phyloP scores from a whole-genome alignment of 1,140 invertebrate species.

The Drosophila navojoa region DNA sequence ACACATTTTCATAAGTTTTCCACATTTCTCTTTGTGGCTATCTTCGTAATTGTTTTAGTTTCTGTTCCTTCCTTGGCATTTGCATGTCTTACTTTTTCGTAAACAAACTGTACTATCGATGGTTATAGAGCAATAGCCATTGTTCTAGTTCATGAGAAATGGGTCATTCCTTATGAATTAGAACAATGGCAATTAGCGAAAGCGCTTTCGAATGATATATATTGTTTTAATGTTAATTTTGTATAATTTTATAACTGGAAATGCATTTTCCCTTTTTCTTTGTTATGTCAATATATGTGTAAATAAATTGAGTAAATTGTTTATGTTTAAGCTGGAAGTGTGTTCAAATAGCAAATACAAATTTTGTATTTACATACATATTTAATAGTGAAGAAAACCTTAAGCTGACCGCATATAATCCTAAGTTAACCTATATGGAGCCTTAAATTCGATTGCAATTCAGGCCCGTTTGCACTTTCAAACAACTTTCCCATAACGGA shows the following conservation, averaged over 20 bases:
- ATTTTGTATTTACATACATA: no score
- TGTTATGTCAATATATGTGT: conserved; percentile 66
- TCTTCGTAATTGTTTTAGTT: conserved; percentile 81
- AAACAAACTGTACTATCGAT: conserved; percentile 53
- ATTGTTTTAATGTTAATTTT: conserved; percentile 56
- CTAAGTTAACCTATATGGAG: not conserved
- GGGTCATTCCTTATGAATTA: no score
- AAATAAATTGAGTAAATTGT: conserved; percentile 19
- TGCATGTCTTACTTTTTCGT: conserved; percentile 68
- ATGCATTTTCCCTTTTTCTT: conserved; percentile 61
- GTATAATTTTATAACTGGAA: conserved; percentile 51
- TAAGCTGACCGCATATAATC: no score
- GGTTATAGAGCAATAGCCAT: no score
- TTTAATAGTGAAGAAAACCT: no score
- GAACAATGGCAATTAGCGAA: conserved; percentile 56
- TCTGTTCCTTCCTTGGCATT: conserved; percentile 58
- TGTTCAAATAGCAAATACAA: not conserved
- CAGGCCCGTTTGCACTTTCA: not conserved
- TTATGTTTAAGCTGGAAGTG: not conserved
- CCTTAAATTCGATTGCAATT: not conserved
- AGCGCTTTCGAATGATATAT: conserved; percentile 21
- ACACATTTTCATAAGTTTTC: conserved; percentile 78
- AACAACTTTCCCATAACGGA: not conserved
- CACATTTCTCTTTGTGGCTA: conserved; percentile 67
- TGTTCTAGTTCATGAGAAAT: no score